Percentiles rank a stretch among this genome's conserved stretches.
phyloP scores from a whole-genome alignment of 1,140 invertebrate genomes.

The Cheumatopsyche charites region DNA sequence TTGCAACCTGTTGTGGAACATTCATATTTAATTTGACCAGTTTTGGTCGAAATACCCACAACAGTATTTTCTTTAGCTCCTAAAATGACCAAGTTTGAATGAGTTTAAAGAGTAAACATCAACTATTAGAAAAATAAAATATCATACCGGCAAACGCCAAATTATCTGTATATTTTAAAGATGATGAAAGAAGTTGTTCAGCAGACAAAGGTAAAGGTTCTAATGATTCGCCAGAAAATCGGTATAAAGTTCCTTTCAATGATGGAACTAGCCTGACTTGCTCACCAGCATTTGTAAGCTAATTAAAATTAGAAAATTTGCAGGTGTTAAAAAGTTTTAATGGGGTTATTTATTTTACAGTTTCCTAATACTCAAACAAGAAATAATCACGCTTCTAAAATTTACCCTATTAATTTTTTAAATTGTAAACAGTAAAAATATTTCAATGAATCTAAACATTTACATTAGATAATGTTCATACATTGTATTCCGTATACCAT shows the following conservation, averaged over 20 bases:
- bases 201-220: constrained; percentile 85
- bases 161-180: constrained; percentile 84
- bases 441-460: too few species aligned
- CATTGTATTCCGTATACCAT: too few species aligned
- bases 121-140: constrained; percentile 4
- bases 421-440: too few species aligned
- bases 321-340: constrained; percentile 20
- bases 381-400: too few species aligned
- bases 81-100: constrained; percentile 44
- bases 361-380: too few species aligned
- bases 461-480: too few species aligned
- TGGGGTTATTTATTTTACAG: neutral
- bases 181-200: constrained; percentile 82
- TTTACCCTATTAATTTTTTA: too few species aligned
- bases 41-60: constrained; percentile 74
- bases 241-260: constrained; percentile 86
- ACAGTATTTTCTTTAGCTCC: constrained; percentile 71
- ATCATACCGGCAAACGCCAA: constrained; percentile 81
- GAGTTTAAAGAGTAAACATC: constrained; percentile 19
- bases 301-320: too few species aligned
- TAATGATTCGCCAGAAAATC: constrained; percentile 86
- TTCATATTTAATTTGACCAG: constrained; percentile 79
- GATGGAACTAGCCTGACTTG: constrained; percentile 89
- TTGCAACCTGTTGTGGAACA: constrained; percentile 77
- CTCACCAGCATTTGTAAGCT: constrained; percentile 86